phyloP scores from a whole-genome alignment of 2,797 vertebrate genomes.

The Epinephelus malabaricus region DNA sequence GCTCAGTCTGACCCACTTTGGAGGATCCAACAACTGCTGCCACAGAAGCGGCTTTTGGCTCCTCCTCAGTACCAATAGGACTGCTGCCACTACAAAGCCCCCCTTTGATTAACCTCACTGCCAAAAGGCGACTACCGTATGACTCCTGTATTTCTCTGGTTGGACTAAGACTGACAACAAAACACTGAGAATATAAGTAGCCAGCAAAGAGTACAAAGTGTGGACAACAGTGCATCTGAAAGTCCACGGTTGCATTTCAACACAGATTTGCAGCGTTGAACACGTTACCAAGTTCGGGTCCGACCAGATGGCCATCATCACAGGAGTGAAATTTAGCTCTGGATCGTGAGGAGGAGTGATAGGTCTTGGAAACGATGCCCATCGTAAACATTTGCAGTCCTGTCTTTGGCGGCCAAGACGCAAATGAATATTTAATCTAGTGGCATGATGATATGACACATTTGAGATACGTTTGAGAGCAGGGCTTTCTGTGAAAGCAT shows the following conservation, averaged over 20 bases:
- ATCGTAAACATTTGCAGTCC: constrained; percentile 66
- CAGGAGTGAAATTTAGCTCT: constrained; percentile 73
- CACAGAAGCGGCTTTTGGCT: constrained; percentile 77
- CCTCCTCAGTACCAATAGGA: constrained; percentile 64
- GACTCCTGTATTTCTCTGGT: constrained; percentile 54
- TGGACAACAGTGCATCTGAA: constrained; percentile 24
- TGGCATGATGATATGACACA: constrained; percentile 51
- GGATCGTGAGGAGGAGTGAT: constrained; percentile 53
- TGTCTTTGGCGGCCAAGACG: constrained; percentile 46
- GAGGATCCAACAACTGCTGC: constrained; percentile 72
- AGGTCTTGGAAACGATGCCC: constrained; percentile 57
- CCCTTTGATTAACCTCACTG: constrained; percentile 61
- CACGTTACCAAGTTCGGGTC: constrained; percentile 52
- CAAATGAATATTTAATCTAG: constrained; percentile 65
- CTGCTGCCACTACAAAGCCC: constrained; percentile 59
- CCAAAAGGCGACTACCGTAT: constrained; percentile 55
- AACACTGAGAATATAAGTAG: constrained; percentile 45
- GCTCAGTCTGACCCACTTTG: constrained; percentile 84
- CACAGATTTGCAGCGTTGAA: constrained; percentile 41
- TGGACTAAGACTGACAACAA: constrained; percentile 42
- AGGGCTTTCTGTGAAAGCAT: constrained; percentile 14
- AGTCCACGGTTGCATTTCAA: constrained; percentile 56
- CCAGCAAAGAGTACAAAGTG: constrained; percentile 24
- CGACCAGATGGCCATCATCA: constrained; percentile 82
- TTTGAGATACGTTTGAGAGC: constrained; percentile 29